phyloP scores from a whole-genome alignment of 2,888 invertebrate species.

The Tricholauxania praeusta region DNA sequence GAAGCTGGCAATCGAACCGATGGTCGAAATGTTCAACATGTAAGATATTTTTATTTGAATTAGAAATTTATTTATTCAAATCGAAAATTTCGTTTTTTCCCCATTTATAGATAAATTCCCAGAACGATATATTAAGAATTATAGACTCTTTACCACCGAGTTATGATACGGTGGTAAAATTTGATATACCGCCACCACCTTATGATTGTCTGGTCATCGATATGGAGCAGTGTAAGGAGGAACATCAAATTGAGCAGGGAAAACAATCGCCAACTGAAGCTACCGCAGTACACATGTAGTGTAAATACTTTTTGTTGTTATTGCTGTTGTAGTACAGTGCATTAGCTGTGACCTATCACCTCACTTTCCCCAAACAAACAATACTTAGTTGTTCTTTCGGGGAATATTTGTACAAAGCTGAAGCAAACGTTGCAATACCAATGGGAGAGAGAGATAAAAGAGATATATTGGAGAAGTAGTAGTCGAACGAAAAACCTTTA shows the following conservation, averaged over 20 bases:
- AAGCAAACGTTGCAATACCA: not conserved
- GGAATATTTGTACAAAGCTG: too few species aligned
- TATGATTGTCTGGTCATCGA: conserved; percentile 66
- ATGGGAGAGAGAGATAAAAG: conserved; percentile 43
- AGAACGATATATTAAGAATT: conserved; percentile 65
- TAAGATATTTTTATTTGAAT: conserved; percentile 46
- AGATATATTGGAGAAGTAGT: conserved; percentile 30
- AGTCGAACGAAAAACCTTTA: not conserved
- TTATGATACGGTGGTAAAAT: conserved; percentile 67
- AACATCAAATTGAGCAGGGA: conserved; percentile 47
- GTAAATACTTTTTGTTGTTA: not conserved
- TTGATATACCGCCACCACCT: conserved; percentile 67
- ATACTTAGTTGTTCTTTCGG: not conserved
- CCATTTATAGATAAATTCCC: conserved; percentile 62
- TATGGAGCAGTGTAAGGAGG: conserved; percentile 61
- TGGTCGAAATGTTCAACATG: conserved; percentile 55
- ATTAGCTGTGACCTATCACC: too few species aligned
- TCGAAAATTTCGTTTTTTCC: not conserved
- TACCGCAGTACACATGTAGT: conserved; percentile 57
- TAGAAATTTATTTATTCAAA: not conserved
- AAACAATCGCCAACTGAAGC: conserved; percentile 41
- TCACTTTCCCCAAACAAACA: too few species aligned
- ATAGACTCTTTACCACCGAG: conserved; percentile 67
- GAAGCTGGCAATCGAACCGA: conserved; percentile 58
- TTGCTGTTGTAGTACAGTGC: not conserved